Conservation (phyloP, 1,140 invertebrate species). For the Notospermus geniculatus region DNA sequence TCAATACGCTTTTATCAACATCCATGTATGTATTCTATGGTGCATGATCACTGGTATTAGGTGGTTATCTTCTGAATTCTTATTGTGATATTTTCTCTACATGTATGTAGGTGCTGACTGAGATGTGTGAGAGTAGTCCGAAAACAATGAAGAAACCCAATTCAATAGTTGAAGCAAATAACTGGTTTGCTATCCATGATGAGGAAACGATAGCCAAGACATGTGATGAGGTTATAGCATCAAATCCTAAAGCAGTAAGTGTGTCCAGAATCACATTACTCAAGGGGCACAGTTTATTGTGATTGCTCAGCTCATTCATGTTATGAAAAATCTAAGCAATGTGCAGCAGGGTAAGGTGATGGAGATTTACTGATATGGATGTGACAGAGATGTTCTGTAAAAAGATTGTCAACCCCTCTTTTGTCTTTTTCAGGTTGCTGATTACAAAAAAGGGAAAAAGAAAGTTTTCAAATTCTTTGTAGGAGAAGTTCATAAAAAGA, state of each 20-base stretch:
- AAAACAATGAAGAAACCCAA: neutral
- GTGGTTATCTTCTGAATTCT: neutral
- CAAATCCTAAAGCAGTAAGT: constrained; percentile 63
- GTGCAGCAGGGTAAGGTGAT: too few relatives aligned
- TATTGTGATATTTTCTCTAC: constrained; percentile 1
- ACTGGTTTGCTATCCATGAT: constrained; percentile 67
- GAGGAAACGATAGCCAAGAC: constrained; percentile 61
- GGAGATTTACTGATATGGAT: too few relatives aligned
- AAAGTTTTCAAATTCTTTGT: constrained; percentile 68
- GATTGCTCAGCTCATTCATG: constrained; percentile 18
- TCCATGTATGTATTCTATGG: too few relatives aligned
- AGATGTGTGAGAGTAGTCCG: neutral
- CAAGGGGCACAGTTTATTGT: too few relatives aligned
- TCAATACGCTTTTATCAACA: too few relatives aligned
- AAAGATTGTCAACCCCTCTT: neutral
- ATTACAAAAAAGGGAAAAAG: constrained; percentile 69
- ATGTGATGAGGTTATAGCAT: constrained; percentile 64
- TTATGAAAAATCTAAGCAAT: too few relatives aligned
- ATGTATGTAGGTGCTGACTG: neutral
- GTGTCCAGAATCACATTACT: constrained; percentile 25
- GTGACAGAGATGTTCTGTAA: neutral
- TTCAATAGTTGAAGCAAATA: constrained; percentile 58
- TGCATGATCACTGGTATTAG: too few relatives aligned
- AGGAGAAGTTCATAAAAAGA: constrained; percentile 61
- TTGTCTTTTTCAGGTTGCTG: constrained; percentile 40